phyloP scores from a whole-genome alignment of 2,888 invertebrate species.

The Ptychoptera albimana region DNA sequence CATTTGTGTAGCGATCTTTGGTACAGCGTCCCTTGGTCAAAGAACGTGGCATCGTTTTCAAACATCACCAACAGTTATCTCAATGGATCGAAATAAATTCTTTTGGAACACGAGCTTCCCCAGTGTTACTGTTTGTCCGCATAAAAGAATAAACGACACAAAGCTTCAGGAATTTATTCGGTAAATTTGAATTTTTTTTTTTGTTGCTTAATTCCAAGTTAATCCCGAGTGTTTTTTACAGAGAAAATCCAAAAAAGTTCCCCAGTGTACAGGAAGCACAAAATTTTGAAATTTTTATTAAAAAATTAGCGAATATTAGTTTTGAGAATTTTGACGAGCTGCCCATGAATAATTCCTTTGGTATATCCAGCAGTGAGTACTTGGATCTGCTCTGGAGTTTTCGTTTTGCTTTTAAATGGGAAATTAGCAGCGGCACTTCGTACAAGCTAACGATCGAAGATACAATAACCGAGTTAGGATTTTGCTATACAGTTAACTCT shows the following conservation, averaged over 20 bases:
- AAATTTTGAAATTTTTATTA: constrained; percentile 37
- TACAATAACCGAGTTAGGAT: constrained; percentile 50
- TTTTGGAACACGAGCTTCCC: constrained; percentile 59
- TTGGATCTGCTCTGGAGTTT: constrained; percentile 39
- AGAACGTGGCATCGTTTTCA: constrained; percentile 48
- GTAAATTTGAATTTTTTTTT: no score
- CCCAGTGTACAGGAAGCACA: constrained; percentile 34
- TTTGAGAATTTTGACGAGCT: constrained; percentile 42
- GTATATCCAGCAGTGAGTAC: constrained; percentile 38
- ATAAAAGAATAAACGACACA: constrained; percentile 35
- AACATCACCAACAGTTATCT: constrained; percentile 53
- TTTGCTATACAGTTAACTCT: constrained; percentile 53
- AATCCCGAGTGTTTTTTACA: constrained; percentile 6
- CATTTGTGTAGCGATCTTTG: constrained; percentile 37
- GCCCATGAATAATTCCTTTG: constrained; percentile 33
- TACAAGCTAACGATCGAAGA: constrained; percentile 36
- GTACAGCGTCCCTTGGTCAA: constrained; percentile 38
- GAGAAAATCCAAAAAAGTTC: constrained; percentile 18
- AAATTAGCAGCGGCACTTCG: constrained; percentile 38
- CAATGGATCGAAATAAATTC: constrained; percentile 56
- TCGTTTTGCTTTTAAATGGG: constrained; percentile 34
- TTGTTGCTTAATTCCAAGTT: constrained; percentile 1
- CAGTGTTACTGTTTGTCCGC: constrained; percentile 47
- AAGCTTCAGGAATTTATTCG: constrained; percentile 37
- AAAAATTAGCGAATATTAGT: constrained; percentile 37